These are phyloP conservation scores for Fragum whitleyi DNA, from an alignment of 2,888 invertebrate genomes.

Conservation along the genomic window DNA sequence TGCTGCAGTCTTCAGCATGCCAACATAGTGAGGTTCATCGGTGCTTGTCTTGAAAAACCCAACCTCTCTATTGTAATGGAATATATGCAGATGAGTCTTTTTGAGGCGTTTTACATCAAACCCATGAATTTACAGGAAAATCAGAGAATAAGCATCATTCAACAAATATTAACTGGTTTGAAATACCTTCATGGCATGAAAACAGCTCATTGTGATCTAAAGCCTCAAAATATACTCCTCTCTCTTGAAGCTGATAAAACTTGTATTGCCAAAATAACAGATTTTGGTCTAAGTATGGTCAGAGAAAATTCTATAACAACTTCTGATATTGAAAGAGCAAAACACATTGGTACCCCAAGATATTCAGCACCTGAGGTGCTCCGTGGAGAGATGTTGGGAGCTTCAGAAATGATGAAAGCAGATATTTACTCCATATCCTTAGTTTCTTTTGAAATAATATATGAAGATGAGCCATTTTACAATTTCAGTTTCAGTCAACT, in stretches of 20 bases:
- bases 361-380: conserved; percentile 64
- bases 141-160: conserved; percentile 56
- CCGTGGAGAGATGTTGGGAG: conserved; percentile 46
- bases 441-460: conserved; percentile 46
- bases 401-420: conserved; percentile 38
- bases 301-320: conserved; percentile 51
- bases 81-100: conserved; percentile 63
- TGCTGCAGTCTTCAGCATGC: conserved; percentile 56
- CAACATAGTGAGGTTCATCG: conserved; percentile 62
- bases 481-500: conserved; percentile 54
- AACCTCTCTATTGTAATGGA: conserved; percentile 64
- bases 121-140: conserved; percentile 52
- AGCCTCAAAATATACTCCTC: conserved; percentile 65
- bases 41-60: conserved; percentile 56
- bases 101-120: conserved; percentile 54
- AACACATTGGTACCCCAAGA: conserved; percentile 58
- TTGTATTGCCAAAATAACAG: conserved; percentile 59
- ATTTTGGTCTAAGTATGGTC: conserved; percentile 69
- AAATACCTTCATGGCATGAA: conserved; percentile 57
- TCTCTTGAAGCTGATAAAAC: conserved; percentile 29
- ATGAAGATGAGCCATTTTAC: conserved; percentile 57
- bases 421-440: conserved; percentile 58
- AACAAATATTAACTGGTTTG: conserved; percentile 48
- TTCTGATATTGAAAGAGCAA: conserved; percentile 16
- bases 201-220: conserved; percentile 69